phyloP scores from a whole-genome alignment of 2,113 vertebrate genomes.

The Fregetta grallaria region DNA sequence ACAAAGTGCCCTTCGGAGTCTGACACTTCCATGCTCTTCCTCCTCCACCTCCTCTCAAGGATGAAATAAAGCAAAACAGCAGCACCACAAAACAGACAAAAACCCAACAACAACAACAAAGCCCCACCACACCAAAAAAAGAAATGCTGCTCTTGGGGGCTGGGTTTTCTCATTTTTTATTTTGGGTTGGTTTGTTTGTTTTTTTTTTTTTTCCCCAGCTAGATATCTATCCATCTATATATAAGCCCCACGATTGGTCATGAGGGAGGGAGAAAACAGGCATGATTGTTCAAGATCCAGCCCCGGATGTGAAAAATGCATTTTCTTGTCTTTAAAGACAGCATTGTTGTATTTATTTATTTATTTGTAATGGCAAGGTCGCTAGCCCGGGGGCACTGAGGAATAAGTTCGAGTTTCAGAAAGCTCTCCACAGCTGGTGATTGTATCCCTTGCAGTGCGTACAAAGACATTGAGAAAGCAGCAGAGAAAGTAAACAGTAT shows the following conservation, averaged over 20 bases:
- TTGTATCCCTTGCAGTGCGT: constrained; percentile 62
- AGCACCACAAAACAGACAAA: background rate
- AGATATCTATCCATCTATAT: background rate
- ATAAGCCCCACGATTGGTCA: background rate
- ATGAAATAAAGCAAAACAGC: background rate
- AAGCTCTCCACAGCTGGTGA: constrained; percentile 69
- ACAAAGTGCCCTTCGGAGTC: constrained; percentile 22
- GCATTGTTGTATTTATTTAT: constrained; percentile 41
- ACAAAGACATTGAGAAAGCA: constrained; percentile 70
- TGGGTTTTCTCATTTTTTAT: background rate
- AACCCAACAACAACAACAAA: no score
- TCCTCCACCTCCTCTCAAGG: background rate
- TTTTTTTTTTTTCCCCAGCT: no score
- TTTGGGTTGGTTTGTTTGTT: background rate
- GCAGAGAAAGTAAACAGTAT: constrained; percentile 75
- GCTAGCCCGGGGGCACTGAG: constrained; percentile 24
- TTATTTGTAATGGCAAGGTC: constrained; percentile 35
- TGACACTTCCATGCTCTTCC: background rate
- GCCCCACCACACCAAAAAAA: no score
- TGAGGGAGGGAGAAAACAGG: background rate
- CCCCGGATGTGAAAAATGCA: background rate
- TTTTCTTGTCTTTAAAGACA: constrained; percentile 49
- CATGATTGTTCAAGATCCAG: background rate
- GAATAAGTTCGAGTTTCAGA: constrained; percentile 61
- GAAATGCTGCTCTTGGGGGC: background rate